Percentiles rank a stretch among this genome's conserved stretches.
These are phyloP conservation scores for Prenolepis imparis DNA, from an alignment of 2,888 invertebrate species.

Conservation along the genomic window DNA sequence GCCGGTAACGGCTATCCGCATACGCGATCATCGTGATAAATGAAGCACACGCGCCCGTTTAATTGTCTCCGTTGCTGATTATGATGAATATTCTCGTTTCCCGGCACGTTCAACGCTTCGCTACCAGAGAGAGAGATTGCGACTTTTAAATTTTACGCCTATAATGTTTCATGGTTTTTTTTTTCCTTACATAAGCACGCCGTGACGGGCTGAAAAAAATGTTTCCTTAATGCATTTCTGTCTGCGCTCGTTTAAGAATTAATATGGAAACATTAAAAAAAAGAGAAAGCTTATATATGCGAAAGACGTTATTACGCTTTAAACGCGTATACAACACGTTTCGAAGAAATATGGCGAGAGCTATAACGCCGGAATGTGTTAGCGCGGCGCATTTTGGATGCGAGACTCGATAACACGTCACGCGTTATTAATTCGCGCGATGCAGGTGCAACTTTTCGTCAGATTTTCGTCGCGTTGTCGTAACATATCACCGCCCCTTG, in stretches of 20 bases:
- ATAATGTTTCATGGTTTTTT: neutral
- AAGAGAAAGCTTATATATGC: neutral
- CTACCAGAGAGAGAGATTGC: conserved; percentile 22
- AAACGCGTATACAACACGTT: neutral
- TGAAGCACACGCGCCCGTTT: conserved; percentile 63
- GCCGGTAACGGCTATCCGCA: conserved; percentile 49
- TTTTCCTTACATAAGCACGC: neutral
- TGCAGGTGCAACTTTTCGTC: conserved; percentile 62
- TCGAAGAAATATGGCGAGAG: conserved; percentile 6
- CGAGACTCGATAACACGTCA: conserved; percentile 56
- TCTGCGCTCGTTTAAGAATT: neutral
- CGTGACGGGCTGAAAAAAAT: conserved; percentile 8
- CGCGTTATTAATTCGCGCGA: conserved; percentile 66
- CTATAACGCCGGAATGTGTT: conserved; percentile 29
- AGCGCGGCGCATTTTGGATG: conserved; percentile 55
- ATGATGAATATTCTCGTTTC: conserved; percentile 60
- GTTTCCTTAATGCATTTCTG: conserved; percentile 30
- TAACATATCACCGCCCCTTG: conserved; percentile 42
- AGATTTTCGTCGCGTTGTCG: conserved; percentile 44
- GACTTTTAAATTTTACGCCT: conserved; percentile 21
- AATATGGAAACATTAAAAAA: conserved; percentile 20
- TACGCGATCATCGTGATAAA: conserved; percentile 70
- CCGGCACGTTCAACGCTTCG: conserved; percentile 21
- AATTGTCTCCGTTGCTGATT: conserved; percentile 67
- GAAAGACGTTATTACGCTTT: conserved; percentile 1